Base-by-base conservation (phyloP, 2,888 invertebrate genomes). In the Apotomis betuletana region DNA sequence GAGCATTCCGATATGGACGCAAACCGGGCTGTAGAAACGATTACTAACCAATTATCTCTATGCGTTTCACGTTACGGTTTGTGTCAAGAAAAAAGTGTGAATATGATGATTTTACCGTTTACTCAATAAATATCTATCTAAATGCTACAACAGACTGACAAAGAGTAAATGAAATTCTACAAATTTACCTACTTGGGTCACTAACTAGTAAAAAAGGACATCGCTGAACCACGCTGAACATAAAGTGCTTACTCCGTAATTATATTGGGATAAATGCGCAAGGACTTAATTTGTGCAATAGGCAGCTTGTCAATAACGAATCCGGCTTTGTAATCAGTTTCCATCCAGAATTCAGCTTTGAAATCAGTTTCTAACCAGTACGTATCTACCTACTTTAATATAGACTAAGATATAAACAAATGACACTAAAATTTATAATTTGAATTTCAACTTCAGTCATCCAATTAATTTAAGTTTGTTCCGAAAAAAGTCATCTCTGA, bases 1-100 rank as follows among this genome's bases (percentile, higher is more conserved):
- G 83, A 83, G 79, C 81, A 80, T 80, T 81, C 80, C 79, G 75
- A 80, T 80, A 83, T 77, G 78, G 79, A 77, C 75, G 72, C 83
- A 81, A 82, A 79, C 76, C 76, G 67, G 75, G 70, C 73, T 65
- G 75, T 54, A 79, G 77, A 81, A 85, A 85, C 84, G 85, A 79
- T 77, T 76, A 78, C 79, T 75, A 77, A 73, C 80, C 80, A 83
- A 84, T 85, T 84, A 85, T 79, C 76, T 75, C 73, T 71, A 76
- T 77, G 75, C 59, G 74, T 77, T 80, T 75, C 73, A 75, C 76
- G 70, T 75, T 57, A 69, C 12, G 57, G n/a, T 46, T 13, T 6
- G 54, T 60, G 15, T 9, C 46, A 41, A 15, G 44, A 55, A 68
- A 57, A 68, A 60, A 51, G 13, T 9, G 5, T 52, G 27, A 57